Conservation (phyloP, 2,888 invertebrate species). For the Plebejus anna region DNA sequence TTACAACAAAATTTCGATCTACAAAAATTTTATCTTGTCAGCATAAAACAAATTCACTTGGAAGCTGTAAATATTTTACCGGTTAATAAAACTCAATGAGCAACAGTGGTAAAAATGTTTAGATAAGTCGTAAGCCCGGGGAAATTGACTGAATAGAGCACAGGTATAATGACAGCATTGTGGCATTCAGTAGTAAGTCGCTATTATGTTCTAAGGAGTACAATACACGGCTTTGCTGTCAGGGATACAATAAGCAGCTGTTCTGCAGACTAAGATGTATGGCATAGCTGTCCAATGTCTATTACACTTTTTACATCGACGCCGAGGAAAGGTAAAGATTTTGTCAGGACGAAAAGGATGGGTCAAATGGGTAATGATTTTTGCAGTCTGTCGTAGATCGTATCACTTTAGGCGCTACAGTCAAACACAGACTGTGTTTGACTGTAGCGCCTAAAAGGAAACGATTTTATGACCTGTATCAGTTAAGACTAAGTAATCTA, state of each 20-base stretch:
- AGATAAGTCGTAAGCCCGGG: constrained; percentile 29
- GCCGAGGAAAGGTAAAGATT: not conserved
- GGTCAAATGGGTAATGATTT: no score
- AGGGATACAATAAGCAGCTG: constrained; percentile 72
- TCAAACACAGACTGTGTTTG: no score
- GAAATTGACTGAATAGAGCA: constrained; percentile 50
- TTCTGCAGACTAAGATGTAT: constrained; percentile 59
- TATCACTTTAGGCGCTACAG: no score
- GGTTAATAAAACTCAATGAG: not conserved
- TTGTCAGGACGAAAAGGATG: not conserved
- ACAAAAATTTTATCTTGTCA: not conserved
- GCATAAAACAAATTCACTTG: not conserved
- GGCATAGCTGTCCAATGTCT: constrained; percentile 54
- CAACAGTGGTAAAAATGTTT: constrained; percentile 19
- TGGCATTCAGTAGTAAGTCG: constrained; percentile 65
- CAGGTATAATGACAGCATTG: constrained; percentile 67
- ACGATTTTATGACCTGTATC: no score
- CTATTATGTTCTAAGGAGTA: constrained; percentile 71
- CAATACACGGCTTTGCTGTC: constrained; percentile 71
- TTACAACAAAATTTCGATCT: not conserved
- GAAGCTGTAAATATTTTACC: not conserved
- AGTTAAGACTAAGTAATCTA: no score
- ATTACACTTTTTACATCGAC: constrained; percentile 6
- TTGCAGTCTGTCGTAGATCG: no score
- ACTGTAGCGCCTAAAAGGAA: no score